Evolutionary conservation across 2,113 vertebrate species (phyloP).

Genomic region (Lethenteron reissneri): DNA sequence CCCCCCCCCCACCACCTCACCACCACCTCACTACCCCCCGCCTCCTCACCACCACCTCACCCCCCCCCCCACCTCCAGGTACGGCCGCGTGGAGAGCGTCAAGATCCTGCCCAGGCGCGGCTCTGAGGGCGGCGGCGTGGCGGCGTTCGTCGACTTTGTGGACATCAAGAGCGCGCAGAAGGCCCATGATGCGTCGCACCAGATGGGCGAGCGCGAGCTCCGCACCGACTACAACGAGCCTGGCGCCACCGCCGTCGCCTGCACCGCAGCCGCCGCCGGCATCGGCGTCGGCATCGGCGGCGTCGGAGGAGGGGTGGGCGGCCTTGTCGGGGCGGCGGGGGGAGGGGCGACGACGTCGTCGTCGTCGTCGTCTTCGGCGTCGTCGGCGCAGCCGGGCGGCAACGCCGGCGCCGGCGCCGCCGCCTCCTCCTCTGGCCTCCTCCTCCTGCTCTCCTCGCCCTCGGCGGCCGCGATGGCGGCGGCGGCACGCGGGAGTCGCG

Average conservation of each 20-base stretch:
- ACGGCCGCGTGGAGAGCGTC: slow-evolving; percentile 96
- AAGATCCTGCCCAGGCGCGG: slow-evolving; percentile 95
- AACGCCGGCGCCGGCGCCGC: too few species aligned
- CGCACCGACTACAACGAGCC: slow-evolving; percentile 99
- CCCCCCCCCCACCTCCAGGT: slow-evolving; percentile 25
- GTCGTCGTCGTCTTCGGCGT: not conserved
- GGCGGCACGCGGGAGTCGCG: slow-evolving; percentile 15
- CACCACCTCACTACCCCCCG: not conserved
- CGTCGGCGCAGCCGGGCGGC: too few species aligned
- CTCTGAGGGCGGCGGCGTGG: slow-evolving; percentile 78
- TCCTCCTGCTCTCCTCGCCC: slow-evolving; percentile 28
- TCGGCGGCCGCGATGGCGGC: slow-evolving; percentile 37
- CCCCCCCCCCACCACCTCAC: not conserved
- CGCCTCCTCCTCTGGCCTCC: slow-evolving; percentile 15
- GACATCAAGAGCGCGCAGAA: slow-evolving; percentile 99
- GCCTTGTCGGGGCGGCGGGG: not conserved
- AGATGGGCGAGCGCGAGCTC: slow-evolving; percentile 98
- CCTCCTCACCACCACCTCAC: not conserved
- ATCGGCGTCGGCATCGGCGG: not conserved
- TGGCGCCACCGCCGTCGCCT: slow-evolving; percentile 66
- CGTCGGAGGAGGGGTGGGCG: not conserved
- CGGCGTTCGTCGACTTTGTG: slow-evolving; percentile 99
- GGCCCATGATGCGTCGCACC: slow-evolving; percentile 97
- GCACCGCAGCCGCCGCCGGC: not conserved
- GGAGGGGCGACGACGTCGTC: not conserved